These are phyloP conservation scores for Leucoraja ocellata DNA, from an alignment of 2,797 vertebrate species.

Conservation along the genomic window DNA sequence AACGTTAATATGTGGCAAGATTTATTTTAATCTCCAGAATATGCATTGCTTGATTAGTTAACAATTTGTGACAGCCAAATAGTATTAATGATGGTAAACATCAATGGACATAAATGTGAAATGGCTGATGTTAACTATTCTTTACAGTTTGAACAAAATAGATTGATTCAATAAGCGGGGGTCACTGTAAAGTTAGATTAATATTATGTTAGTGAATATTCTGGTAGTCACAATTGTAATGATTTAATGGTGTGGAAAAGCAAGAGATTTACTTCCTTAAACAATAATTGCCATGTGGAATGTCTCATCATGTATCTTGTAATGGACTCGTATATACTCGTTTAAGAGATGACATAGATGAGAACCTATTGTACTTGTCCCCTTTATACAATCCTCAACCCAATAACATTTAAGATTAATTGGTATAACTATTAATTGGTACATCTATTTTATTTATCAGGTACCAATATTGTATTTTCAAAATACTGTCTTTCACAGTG, in stretches of 20 bases:
- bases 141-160: neutral
- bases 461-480: neutral
- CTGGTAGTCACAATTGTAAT: neutral
- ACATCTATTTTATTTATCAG: neutral
- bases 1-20: neutral
- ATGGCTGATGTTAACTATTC: neutral
- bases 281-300: neutral
- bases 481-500: neutral
- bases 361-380: too few species aligned
- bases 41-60: neutral
- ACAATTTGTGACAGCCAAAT: neutral
- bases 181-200: neutral
- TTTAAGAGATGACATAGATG: neutral
- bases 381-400: neutral
- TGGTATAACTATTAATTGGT: neutral
- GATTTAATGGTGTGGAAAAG: neutral
- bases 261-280: neutral
- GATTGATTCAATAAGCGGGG: neutral
- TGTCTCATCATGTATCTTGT: neutral
- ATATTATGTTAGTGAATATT: neutral
- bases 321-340: neutral
- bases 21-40: neutral
- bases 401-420: neutral
- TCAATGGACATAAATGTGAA: neutral
- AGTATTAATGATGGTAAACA: slow-evolving; percentile 18